Evolutionary conservation across 2,797 vertebrate species (phyloP).

Genomic region (Crocodylus rhombifer): DNA sequence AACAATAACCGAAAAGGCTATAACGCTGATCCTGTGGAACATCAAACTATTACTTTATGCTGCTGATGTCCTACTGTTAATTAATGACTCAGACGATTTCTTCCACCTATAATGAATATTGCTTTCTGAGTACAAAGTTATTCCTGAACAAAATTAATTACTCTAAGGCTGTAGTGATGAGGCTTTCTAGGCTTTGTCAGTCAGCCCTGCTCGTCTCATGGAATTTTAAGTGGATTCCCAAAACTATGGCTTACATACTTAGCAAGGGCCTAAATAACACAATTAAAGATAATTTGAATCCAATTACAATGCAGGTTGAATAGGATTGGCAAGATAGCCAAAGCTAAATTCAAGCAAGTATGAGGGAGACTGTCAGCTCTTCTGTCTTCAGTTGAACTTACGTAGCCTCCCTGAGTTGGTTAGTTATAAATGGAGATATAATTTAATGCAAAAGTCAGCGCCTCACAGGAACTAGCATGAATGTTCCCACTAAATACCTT

Average conservation of each 20-base stretch:
- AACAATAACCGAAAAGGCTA: conserved; percentile 49
- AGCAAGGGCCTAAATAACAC: conserved; percentile 44
- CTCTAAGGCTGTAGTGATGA: conserved; percentile 55
- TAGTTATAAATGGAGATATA: background rate
- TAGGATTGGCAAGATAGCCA: conserved; percentile 41
- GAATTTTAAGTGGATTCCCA: conserved; percentile 66
- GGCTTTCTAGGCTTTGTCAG: conserved; percentile 70
- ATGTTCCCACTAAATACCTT: background rate
- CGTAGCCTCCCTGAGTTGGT: background rate
- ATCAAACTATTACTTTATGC: conserved; percentile 79
- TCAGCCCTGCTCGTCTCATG: conserved; percentile 33
- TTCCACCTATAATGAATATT: conserved; percentile 74
- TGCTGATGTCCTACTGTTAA: conserved; percentile 78
- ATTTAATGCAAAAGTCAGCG: background rate
- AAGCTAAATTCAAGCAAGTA: background rate
- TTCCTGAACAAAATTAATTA: conserved; percentile 78
- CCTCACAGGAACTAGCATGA: background rate
- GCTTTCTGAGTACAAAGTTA: conserved; percentile 75
- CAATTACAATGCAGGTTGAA: conserved; percentile 42
- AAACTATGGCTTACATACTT: conserved; percentile 34
- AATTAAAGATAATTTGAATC: conserved; percentile 61
- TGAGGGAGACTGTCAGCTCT: background rate
- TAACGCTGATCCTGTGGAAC: conserved; percentile 63
- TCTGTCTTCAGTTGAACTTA: background rate
- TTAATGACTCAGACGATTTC: conserved; percentile 73